phyloP scores from a whole-genome alignment of 2,888 invertebrate species.

The Heliconius ethilla region DNA sequence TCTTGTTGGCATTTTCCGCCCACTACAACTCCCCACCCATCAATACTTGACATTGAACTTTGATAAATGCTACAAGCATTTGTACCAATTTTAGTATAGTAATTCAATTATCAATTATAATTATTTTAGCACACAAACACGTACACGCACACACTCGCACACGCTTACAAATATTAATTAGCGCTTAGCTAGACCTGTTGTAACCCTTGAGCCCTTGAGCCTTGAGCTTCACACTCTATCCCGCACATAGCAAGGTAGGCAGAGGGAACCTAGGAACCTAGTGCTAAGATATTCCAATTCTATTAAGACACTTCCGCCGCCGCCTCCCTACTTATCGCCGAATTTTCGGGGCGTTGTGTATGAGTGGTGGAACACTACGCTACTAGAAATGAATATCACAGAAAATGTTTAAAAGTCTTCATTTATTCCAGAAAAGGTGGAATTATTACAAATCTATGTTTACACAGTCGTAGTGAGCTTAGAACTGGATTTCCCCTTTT shows the following conservation, averaged over 20 bases:
- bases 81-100: background rate
- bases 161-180: too few species aligned
- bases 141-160: too few species aligned
- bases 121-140: too few species aligned
- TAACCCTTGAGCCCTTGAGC: too few species aligned
- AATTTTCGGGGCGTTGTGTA: background rate
- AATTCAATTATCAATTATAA: background rate
- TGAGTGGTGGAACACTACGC: background rate
- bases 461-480: conserved; percentile 22
- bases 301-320: too few species aligned
- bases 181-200: too few species aligned
- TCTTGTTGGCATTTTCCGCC: conserved; percentile 4
- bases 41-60: background rate
- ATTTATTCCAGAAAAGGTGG: background rate
- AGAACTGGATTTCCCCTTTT: conserved; percentile 6
- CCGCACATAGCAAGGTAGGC: too few species aligned
- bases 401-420: background rate
- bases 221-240: too few species aligned
- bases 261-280: background rate
- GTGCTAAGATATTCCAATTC: background rate
- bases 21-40: background rate
- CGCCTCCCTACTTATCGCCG: too few species aligned
- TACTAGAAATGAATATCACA: background rate
- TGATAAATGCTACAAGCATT: background rate
- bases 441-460: conserved; percentile 26